Percentiles rank a stretch among this genome's conserved stretches.
These are phyloP conservation scores for Steinernema feltiae DNA, from an alignment of 1,140 invertebrate species.

Conservation along the genomic window DNA sequence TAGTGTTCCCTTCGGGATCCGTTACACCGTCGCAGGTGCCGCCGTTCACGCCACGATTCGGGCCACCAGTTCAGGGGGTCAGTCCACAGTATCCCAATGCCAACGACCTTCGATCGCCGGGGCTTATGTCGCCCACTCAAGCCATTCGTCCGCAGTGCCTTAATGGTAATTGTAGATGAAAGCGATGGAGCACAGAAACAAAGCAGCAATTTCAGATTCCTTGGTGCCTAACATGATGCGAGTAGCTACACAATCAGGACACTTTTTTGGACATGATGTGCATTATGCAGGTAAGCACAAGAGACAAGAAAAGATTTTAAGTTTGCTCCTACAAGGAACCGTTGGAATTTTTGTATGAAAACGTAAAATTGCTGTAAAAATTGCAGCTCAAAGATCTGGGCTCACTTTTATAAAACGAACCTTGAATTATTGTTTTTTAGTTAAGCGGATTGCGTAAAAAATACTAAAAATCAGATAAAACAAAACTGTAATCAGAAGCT, in stretches of 20 bases:
- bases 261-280: not conserved
- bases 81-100: conserved; percentile 7
- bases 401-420: too few species aligned
- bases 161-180: not conserved
- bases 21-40: not conserved
- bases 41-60: not conserved
- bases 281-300: not conserved
- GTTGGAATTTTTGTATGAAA: not conserved
- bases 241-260: not conserved
- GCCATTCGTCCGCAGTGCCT: not conserved
- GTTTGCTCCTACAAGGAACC: not conserved
- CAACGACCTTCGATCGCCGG: not conserved
- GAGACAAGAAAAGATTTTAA: too few species aligned
- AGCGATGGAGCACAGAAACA: not conserved
- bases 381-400: too few species aligned
- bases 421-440: too few species aligned
- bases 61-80: not conserved
- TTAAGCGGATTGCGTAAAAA: too few species aligned
- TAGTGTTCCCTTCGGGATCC: not conserved
- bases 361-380: too few species aligned
- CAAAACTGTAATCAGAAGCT: too few species aligned
- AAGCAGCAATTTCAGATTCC: not conserved
- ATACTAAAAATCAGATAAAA: too few species aligned
- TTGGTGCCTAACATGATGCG: conserved; percentile 7
- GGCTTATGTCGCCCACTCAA: not conserved